These are phyloP conservation scores for Linyphia triangularis DNA, from an alignment of 2,888 invertebrate genomes.

Conservation along the genomic window DNA sequence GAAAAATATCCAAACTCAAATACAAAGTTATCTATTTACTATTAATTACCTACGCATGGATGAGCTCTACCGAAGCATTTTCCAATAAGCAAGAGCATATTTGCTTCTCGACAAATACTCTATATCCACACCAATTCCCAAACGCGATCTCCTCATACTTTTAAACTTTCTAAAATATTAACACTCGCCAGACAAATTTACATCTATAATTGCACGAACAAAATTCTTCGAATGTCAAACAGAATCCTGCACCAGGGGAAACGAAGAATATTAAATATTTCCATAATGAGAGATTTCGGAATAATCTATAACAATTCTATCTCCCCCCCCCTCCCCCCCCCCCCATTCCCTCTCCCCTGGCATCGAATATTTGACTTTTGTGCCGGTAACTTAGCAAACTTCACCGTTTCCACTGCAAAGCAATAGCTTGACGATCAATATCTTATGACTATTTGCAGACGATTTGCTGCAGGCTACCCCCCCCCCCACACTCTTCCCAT, in stretches of 20 bases:
- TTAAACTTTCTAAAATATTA: neutral
- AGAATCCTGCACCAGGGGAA: neutral
- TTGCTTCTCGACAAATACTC: neutral
- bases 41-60: neutral
- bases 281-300: constrained; percentile 33
- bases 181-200: neutral
- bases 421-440: constrained; percentile 51
- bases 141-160: neutral
- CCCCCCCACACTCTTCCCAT: neutral
- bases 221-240: neutral
- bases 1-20: neutral
- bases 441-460: constrained; percentile 51
- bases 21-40: neutral
- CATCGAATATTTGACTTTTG: constrained; percentile 46
- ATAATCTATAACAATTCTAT: constrained; percentile 38
- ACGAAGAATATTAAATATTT: constrained; percentile 35
- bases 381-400: constrained; percentile 39
- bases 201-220: neutral
- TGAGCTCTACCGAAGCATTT: neutral
- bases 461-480: constrained; percentile 6
- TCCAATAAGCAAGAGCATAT: neutral
- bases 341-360: neutral
- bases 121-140: neutral
- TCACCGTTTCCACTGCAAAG: constrained; percentile 19
- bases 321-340: neutral